A percentile compares a stretch with the other conserved stretches of the same genome.
phyloP scores from a whole-genome alignment of 2,888 invertebrate species.

The Subacronicta megacephala region DNA sequence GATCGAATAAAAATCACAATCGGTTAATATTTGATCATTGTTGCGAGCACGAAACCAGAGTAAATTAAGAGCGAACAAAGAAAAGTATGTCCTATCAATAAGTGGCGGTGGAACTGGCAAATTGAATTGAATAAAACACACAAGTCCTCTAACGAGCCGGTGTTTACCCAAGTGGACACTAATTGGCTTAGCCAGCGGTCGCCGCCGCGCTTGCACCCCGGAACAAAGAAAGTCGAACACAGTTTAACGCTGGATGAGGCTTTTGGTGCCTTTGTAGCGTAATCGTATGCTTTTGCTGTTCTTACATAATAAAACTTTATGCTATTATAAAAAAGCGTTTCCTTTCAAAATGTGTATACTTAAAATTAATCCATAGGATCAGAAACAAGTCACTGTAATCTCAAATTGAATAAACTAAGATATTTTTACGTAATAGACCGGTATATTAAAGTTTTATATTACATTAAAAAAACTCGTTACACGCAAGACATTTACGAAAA shows the following conservation, averaged over 20 bases:
- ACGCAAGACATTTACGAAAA: too few species aligned
- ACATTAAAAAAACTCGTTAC: too few species aligned
- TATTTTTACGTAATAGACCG: too few species aligned
- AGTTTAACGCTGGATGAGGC: constrained; percentile 61
- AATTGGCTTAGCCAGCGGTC: constrained; percentile 89
- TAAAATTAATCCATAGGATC: constrained; percentile 5
- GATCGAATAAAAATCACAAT: constrained; percentile 39
- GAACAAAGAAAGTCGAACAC: constrained; percentile 60
- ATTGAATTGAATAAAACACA: constrained; percentile 89
- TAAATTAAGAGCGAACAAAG: constrained; percentile 77
- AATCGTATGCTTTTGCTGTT: not conserved
- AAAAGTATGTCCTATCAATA: constrained; percentile 84
- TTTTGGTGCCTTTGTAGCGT: constrained; percentile 43
- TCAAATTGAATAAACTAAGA: too few species aligned
- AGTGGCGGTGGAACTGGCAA: constrained; percentile 84
- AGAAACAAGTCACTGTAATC: not conserved
- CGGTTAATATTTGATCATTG: constrained; percentile 49
- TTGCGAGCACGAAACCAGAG: constrained; percentile 57
- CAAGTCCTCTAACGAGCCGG: constrained; percentile 89
- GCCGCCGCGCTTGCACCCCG: constrained; percentile 65
- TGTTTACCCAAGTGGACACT: constrained; percentile 89
- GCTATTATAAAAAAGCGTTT: too few species aligned
- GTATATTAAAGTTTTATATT: too few species aligned
- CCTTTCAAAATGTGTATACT: too few species aligned
- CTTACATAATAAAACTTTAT: too few species aligned